These are phyloP conservation scores for Lasioglossum oenotherae DNA, from an alignment of 2,888 invertebrate species.

Conservation along the genomic window DNA sequence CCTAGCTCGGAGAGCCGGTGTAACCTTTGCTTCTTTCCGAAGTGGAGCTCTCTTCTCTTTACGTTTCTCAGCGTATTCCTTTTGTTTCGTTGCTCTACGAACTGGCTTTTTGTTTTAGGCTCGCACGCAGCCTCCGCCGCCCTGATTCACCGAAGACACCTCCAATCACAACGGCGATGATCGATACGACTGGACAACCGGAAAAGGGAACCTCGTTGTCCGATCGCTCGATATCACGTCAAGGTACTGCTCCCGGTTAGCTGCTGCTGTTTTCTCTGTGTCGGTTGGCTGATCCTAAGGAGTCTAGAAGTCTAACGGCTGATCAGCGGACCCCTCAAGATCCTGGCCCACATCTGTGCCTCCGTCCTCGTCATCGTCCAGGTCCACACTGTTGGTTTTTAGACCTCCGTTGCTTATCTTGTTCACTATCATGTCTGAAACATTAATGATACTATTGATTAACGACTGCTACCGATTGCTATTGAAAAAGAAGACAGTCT, in stretches of 20 bases:
- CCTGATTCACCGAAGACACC: slow-evolving; percentile 67
- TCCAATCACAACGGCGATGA: slow-evolving; percentile 76
- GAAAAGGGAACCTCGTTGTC: slow-evolving; percentile 26
- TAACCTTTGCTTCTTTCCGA: background rate
- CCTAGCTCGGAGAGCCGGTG: background rate
- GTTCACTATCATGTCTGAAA: slow-evolving; percentile 84
- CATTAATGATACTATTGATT: background rate
- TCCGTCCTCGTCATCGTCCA: slow-evolving; percentile 91
- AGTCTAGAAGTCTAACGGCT: slow-evolving; percentile 90
- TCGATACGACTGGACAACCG: slow-evolving; percentile 55
- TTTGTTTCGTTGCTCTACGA: slow-evolving; percentile 58
- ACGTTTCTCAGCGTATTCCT: slow-evolving; percentile 25
- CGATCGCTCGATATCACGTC: slow-evolving; percentile 43
- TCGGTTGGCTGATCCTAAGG: slow-evolving; percentile 31
- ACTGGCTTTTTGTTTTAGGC: slow-evolving; percentile 50
- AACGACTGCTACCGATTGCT: background rate
- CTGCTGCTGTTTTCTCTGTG: slow-evolving; percentile 26
- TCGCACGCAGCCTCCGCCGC: slow-evolving; percentile 45
- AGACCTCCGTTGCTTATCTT: slow-evolving; percentile 83
- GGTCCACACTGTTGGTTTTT: slow-evolving; percentile 87
- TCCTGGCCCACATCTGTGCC: slow-evolving; percentile 89
- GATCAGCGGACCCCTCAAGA: slow-evolving; percentile 91
- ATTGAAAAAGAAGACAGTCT: background rate
- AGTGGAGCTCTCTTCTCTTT: background rate
- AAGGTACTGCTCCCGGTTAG: slow-evolving; percentile 53